phyloP scores from a whole-genome alignment of 1,140 invertebrate species.

The Mizuhopecten yessoensis region DNA sequence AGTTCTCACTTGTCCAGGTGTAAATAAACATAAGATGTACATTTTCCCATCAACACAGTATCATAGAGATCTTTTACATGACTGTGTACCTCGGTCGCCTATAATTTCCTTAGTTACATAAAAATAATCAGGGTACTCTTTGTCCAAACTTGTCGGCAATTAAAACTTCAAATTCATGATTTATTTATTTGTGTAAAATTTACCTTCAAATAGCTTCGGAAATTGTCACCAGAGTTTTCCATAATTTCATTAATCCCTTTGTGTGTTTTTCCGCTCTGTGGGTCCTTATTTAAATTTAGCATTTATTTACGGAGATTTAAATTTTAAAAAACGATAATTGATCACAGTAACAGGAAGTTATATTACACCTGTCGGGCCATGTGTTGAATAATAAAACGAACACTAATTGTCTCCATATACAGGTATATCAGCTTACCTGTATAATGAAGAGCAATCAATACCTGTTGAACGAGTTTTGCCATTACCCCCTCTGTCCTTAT shows the following conservation, averaged over 20 bases:
- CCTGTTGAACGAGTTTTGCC: no score
- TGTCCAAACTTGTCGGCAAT: not conserved
- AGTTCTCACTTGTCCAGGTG: constrained; percentile 23
- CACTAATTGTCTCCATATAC: not conserved
- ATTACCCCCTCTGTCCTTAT: no score
- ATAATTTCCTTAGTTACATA: not conserved
- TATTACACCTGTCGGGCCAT: not conserved
- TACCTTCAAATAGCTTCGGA: not conserved
- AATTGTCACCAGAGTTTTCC: not conserved
- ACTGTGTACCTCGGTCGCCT: not conserved
- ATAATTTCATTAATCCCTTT: not conserved
- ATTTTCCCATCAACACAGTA: not conserved
- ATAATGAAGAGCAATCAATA: no score
- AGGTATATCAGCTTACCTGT: constrained; percentile 1
- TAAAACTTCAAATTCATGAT: not conserved
- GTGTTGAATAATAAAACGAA: not conserved
- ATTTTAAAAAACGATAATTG: not conserved
- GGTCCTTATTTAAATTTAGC: not conserved
- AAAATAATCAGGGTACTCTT: not conserved
- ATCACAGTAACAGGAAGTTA: not conserved
- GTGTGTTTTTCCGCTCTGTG: not conserved
- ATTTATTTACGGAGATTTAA: not conserved
- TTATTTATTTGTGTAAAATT: not conserved
- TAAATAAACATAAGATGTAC: not conserved
- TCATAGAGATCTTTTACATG: not conserved